Base-by-base conservation (phyloP, 2,888 invertebrate genomes). In the Sphecodes monilicornis region DNA sequence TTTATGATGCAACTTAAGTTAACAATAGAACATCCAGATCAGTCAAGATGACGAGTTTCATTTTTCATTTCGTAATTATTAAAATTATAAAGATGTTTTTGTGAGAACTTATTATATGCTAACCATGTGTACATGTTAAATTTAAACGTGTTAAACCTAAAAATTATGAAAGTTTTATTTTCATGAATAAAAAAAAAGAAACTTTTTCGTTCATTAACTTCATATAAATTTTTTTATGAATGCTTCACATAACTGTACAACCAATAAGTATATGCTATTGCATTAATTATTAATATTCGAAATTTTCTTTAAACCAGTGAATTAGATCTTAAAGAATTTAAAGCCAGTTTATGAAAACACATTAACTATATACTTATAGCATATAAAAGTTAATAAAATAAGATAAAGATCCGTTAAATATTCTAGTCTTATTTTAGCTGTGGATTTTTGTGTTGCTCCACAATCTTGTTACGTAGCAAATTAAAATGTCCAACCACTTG, bases 401-500 rank as follows among this genome's bases (percentile, higher is more conserved):
- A 46, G 46, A 73, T 5, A 50, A 43, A 68, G 70, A 76, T 76
- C 66, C 26, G 22, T 36, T 80, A 78, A 76, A 43, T 13, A 41
- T 11, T 72, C 32, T 54, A 36, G 32, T 76, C 66, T 92, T 93
- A 93, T 89, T 94, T 93, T 39, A 93, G 86, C 71, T 93, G 93
- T 0, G 93, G 92, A 77, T 90, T 90, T 88, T 93, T 93, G 46
- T 84, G 90, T 29, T 92, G 91, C 32, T 96, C 96, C 81, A 96
- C 96, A 90, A 97, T 96, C 89, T 97, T 96, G 91, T 97, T 97
- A 84, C 97, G 96, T 68, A 98, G 95, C 86, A 96, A 95, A 91
- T 97, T 97, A 94, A 97, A 98, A 92, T 97, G 97, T 79, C 97
- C 96, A 94, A 97, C 97, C 94, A 98, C 97, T 89, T 96, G 95